phyloP scores from a whole-genome alignment of 2,888 invertebrate species.

The Drosophila merina region DNA sequence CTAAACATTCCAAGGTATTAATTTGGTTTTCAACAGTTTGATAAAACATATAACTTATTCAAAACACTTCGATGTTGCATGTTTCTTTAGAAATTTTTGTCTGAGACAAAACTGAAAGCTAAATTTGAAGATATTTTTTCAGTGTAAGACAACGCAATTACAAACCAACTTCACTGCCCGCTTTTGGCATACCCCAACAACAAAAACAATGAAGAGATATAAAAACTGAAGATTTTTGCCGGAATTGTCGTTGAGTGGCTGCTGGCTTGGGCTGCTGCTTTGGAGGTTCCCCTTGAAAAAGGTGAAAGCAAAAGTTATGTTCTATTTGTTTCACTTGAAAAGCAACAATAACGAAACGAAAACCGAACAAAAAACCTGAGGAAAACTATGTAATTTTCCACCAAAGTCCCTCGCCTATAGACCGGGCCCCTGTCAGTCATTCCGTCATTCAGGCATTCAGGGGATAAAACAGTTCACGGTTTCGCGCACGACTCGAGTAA shows the following conservation, averaged over 20 bases:
- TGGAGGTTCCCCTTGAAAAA: slow-evolving; percentile 45
- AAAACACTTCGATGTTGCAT: too few species aligned
- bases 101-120: too few species aligned
- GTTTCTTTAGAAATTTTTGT: too few species aligned
- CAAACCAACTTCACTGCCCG: slow-evolving; percentile 35
- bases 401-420: slow-evolving; percentile 23
- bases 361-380: slow-evolving; percentile 32
- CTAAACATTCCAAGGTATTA: background rate
- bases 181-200: slow-evolving; percentile 58
- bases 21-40: too few species aligned
- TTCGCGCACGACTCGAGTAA: slow-evolving; percentile 40
- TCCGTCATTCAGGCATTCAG: slow-evolving; percentile 16
- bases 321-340: slow-evolving; percentile 73
- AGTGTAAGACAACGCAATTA: slow-evolving; percentile 45
- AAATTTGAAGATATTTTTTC: background rate
- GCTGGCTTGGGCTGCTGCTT: slow-evolving; percentile 26
- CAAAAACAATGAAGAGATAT: slow-evolving; percentile 27
- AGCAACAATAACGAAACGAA: slow-evolving; percentile 40
- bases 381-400: slow-evolving; percentile 44
- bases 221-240: slow-evolving; percentile 66
- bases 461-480: slow-evolving; percentile 37
- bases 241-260: slow-evolving; percentile 79
- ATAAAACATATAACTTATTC: too few species aligned
- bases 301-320: slow-evolving; percentile 78
- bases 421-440: slow-evolving; percentile 14